Evolutionary conservation across 2,113 vertebrate species (phyloP).

Genomic region (Heterotilapia buettikoferi): DNA sequence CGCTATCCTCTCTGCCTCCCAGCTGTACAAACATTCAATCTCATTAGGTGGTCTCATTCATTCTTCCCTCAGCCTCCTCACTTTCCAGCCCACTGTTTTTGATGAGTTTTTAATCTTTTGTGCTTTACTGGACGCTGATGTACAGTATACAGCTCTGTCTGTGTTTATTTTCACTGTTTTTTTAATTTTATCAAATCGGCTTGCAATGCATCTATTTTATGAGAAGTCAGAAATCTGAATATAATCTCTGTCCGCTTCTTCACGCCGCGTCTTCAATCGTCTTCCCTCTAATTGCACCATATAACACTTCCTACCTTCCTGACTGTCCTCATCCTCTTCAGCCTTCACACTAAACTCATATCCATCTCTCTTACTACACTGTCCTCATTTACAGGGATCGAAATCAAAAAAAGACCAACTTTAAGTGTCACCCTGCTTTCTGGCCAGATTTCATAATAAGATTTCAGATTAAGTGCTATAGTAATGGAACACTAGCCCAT

Average conservation of each 20-base stretch:
- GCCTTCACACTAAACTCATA: not conserved
- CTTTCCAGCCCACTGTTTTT: not conserved
- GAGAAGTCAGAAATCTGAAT: not conserved
- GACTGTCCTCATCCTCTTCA: not conserved
- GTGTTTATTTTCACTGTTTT: not conserved
- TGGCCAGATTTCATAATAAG: not conserved
- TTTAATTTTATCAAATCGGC: not conserved
- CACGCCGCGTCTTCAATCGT: not conserved
- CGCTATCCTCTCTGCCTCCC: conserved; percentile 9
- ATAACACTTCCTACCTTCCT: not conserved
- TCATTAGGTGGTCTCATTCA: conserved; percentile 19
- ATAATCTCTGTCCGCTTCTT: not conserved
- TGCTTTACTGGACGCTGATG: not conserved
- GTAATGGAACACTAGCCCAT: not conserved
- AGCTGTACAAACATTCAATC: conserved; percentile 35
- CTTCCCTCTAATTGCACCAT: not conserved
- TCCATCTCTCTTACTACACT: not conserved
- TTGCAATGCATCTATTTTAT: not conserved
- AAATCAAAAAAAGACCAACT: not conserved
- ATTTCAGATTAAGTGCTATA: not conserved
- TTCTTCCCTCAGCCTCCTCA: not conserved
- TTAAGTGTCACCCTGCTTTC: not conserved
- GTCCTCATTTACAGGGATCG: not conserved
- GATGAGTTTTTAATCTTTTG: conserved; percentile 1
- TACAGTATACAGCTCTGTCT: not conserved